phyloP scores from a whole-genome alignment of 2,888 invertebrate species.

The Habrosyne pyritoides region DNA sequence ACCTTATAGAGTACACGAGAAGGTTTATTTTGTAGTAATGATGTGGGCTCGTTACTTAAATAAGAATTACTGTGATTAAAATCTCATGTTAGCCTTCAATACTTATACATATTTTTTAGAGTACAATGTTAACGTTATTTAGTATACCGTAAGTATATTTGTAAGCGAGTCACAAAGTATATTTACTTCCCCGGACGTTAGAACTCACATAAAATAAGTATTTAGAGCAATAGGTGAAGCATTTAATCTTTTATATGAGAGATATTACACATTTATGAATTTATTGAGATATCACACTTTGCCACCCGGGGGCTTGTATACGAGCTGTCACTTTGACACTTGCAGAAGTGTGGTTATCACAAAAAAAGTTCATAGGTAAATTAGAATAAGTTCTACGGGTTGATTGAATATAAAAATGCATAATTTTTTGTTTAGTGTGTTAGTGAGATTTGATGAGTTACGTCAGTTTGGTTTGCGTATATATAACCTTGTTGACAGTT shows the following conservation, averaged over 20 bases:
- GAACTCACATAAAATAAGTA: constrained; percentile 76
- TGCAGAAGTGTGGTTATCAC: constrained; percentile 29
- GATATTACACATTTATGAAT: constrained; percentile 58
- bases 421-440: constrained; percentile 62
- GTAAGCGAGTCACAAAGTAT: constrained; percentile 82
- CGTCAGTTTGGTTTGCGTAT: constrained; percentile 71
- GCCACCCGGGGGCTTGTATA: constrained; percentile 33
- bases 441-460: constrained; percentile 65
- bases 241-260: constrained; percentile 79
- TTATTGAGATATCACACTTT: constrained; percentile 51
- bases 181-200: constrained; percentile 79
- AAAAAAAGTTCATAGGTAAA: constrained; percentile 36
- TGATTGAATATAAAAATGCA: constrained; percentile 38
- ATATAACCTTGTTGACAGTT: constrained; percentile 77
- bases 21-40: constrained; percentile 76
- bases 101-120: constrained; percentile 84
- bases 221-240: constrained; percentile 77
- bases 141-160: constrained; percentile 76
- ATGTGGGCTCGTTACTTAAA: constrained; percentile 81
- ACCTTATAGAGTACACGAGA: constrained; percentile 56
- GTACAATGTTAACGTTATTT: constrained; percentile 84
- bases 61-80: constrained; percentile 83
- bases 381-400: constrained; percentile 56
- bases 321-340: constrained; percentile 33
- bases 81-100: constrained; percentile 83